Evolutionary conservation across 2,888 invertebrate species (phyloP), one percentile per base, ranked within the genome.

Genomic region (Acleris cristana): DNA sequence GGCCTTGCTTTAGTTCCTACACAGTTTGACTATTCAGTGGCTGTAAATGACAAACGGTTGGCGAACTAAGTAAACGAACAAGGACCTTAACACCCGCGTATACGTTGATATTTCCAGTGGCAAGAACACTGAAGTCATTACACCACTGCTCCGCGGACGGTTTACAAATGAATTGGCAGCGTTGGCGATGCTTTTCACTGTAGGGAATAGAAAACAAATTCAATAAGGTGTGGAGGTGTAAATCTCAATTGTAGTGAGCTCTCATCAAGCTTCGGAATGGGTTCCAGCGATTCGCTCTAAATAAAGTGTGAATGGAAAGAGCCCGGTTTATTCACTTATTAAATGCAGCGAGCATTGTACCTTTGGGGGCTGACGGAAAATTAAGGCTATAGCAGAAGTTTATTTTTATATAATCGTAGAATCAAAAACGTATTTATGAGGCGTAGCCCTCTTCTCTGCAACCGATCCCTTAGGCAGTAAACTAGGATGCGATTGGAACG

Each of bases 231-330:
- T 73, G 73, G 68, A 77, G 75, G 79, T 79, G 81, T 87, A 86
- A 85, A 87, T 86, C 83, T 85, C 85, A 84, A 86, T 87, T 80
- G 81, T 77, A 72, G 74, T 72, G 72, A 71, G 79, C 77, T 81
- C 67, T 82, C 80, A 83, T 86, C 82, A 81, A 79, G 82, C 79
- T 79, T 78, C 74, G 72, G 71, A 75, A 77, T 77, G 72, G 71
- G 73, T 79, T 79, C 76, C 68, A 60, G 72, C 73, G 74, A 78
- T 81, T 79, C 77, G 77, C 74, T 79, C 73, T 74, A 75, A 53
- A 80, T 78, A 79, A 78, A 76, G 75, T 77, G 76, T 64, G 76
- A 79, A 79, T 73, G 69, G 68, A 73, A 70, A 70, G 44, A 52
- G 48, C 48, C 18, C 34, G 23, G n/a, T 45, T 54, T 54, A 52